Base-by-base conservation (phyloP, 2,888 invertebrate species). In the Hypolimnas misippus region DNA sequence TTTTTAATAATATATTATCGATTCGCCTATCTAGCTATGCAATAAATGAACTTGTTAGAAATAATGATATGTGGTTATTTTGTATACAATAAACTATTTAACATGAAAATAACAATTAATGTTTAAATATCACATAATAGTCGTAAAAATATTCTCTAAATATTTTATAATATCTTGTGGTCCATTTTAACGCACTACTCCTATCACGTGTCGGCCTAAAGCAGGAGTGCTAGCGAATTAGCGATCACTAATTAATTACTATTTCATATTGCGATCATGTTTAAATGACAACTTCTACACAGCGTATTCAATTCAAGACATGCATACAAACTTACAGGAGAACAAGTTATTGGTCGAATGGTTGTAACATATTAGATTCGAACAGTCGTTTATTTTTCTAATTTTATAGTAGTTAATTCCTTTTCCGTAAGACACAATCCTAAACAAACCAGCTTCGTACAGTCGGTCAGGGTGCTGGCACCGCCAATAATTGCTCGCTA, bases 101-200 rank as follows among this genome's bases (percentile, higher is more conserved):
- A 84, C 82, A 83, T 87, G 81, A 84, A 88, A 84, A 83, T 86
- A 88, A 88, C 84, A 84, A 82, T 78, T 75, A 80, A 76, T 82
- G 83, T 82, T 80, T 85, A 87, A 88, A 89, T 89, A 91, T 90
- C 89, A 90, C 89, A 87, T 89, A 89, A 86, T 89, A 87, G 87
- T 90, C 86, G 85, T 89, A 86, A 83, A 65, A 66, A 66, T 69
- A 67, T 64, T 78, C 78, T 76, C 78, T 84, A 83, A 81, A 76
- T 75, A 76, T 76, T 73, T 71, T 79, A 79, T 82, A 86, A 85
- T 87, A 88, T 86, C 84, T 80, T 83, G 79, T 91, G 87, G 87
- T 87, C 87, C 86, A 82, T 84, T 78, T 73, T 79, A 78, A 78
- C 78, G 76, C 79, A 74, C 78, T 82, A 80, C 75, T 77, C 76